Conservation (phyloP, 92 coral and sea anemone genomes). For the Anthopleura xanthogrammica region DNA sequence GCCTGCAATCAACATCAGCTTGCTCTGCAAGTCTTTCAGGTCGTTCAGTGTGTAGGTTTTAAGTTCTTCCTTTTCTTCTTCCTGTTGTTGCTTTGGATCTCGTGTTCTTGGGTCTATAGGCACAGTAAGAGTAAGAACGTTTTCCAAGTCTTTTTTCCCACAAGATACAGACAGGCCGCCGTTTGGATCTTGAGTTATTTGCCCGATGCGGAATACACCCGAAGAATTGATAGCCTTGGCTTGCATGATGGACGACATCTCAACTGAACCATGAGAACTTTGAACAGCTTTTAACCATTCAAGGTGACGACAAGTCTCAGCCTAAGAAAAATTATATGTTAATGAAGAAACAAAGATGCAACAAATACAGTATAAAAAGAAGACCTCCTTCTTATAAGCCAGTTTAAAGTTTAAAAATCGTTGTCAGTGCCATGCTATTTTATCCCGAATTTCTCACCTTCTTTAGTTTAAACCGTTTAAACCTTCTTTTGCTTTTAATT, state of each 20-base stretch:
- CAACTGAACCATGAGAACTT: constrained; percentile 90
- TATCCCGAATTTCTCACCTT: no score
- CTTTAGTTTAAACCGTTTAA: no score
- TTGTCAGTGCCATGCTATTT: no score
- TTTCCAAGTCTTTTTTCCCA: constrained; percentile 10
- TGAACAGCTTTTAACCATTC: constrained; percentile 78
- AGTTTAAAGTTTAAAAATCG: no score
- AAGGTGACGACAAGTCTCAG: constrained; percentile 59
- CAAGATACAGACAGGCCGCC: background rate
- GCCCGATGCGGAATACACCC: constrained; percentile 64
- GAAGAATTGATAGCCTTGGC: constrained; percentile 75
- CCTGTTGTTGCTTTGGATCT: constrained; percentile 4
- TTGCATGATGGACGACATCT: constrained; percentile 79
- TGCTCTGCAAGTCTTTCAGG: constrained; percentile 88
- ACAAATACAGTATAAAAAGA: background rate
- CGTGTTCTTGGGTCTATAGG: constrained; percentile 30
- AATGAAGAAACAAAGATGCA: no score
- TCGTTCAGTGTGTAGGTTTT: constrained; percentile 71
- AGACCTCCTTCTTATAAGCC: no score
- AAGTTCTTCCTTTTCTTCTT: background rate
- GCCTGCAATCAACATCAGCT: constrained; percentile 95
- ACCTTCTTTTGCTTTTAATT: no score
- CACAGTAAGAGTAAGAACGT: constrained; percentile 21
- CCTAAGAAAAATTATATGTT: constrained; percentile 6
- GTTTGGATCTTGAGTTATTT: constrained; percentile 11